phyloP scores from a whole-genome alignment of 2,797 vertebrate genomes.

The Calcarius lapponicus region DNA sequence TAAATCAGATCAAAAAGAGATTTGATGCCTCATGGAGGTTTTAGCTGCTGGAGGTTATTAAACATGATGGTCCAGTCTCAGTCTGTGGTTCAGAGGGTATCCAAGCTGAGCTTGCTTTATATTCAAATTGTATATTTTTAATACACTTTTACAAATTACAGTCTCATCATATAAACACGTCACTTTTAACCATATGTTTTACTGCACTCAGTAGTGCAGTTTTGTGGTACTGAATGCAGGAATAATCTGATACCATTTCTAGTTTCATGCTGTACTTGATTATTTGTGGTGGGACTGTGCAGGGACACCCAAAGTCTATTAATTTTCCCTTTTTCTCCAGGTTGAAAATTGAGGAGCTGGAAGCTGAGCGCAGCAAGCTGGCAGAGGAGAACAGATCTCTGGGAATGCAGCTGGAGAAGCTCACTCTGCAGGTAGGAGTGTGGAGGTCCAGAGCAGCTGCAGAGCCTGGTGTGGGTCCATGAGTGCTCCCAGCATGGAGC shows the following conservation, averaged over 20 bases:
- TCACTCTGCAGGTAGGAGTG: constrained; percentile 85
- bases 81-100: not conserved
- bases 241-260: not conserved
- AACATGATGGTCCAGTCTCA: not conserved
- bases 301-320: not conserved
- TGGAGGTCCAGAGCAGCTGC: not conserved
- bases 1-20: constrained; percentile 56
- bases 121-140: not conserved
- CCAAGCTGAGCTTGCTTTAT: not conserved
- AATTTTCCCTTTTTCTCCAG: constrained; percentile 65
- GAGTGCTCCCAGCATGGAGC: accelerated
- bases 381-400: constrained; percentile 87
- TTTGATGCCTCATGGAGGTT: constrained; percentile 14
- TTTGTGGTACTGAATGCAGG: not conserved
- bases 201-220: not conserved
- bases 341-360: constrained; percentile 93
- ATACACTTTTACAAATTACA: not conserved
- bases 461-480: accelerated
- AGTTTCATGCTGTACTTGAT: not conserved
- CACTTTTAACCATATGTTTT: not conserved
- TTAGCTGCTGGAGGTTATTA: constrained; percentile 37
- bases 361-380: constrained; percentile 84
- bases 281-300: not conserved
- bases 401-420: constrained; percentile 88
- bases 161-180: not conserved